Conservation (phyloP, 1,140 invertebrate genomes). For the Cyphomyrmex costatus region DNA sequence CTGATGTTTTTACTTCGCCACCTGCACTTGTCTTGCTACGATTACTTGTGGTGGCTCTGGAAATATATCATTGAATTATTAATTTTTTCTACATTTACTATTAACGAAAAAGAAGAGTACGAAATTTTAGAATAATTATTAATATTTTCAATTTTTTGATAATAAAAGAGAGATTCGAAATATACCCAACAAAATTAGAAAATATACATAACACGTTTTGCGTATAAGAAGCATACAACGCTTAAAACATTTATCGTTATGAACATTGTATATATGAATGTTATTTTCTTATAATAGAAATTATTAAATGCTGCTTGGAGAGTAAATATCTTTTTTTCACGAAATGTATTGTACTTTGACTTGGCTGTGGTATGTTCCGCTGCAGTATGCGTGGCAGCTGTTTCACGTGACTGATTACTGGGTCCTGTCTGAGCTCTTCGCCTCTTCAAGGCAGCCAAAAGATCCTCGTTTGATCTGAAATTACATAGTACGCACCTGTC, state of each 20-base stretch:
- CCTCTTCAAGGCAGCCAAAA: slow-evolving; percentile 90
- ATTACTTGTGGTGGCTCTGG: slow-evolving; percentile 69
- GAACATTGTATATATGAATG: too few relatives aligned
- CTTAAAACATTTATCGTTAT: neutral
- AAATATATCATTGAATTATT: slow-evolving; percentile 19
- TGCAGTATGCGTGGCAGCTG: slow-evolving; percentile 65
- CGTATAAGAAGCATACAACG: neutral
- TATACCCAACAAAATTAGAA: too few relatives aligned
- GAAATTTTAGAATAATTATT: too few relatives aligned
- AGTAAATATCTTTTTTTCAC: neutral
- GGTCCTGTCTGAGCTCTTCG: slow-evolving; percentile 87
- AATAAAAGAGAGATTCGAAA: too few relatives aligned
- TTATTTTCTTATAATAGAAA: slow-evolving; percentile 2
- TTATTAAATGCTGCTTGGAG: neutral
- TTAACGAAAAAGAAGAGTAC: too few relatives aligned
- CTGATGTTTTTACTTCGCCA: slow-evolving; percentile 70
- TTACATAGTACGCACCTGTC: neutral
- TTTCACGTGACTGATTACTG: slow-evolving; percentile 67
- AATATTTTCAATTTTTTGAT: too few relatives aligned
- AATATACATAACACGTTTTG: neutral
- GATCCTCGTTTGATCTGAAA: slow-evolving; percentile 91
- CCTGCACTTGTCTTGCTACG: slow-evolving; percentile 66
- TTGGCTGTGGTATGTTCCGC: slow-evolving; percentile 75
- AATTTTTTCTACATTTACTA: too few relatives aligned
- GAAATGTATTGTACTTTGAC: slow-evolving; percentile 73